Conservation (phyloP, 2,888 invertebrate species). For the Sminthurinus aureus region DNA sequence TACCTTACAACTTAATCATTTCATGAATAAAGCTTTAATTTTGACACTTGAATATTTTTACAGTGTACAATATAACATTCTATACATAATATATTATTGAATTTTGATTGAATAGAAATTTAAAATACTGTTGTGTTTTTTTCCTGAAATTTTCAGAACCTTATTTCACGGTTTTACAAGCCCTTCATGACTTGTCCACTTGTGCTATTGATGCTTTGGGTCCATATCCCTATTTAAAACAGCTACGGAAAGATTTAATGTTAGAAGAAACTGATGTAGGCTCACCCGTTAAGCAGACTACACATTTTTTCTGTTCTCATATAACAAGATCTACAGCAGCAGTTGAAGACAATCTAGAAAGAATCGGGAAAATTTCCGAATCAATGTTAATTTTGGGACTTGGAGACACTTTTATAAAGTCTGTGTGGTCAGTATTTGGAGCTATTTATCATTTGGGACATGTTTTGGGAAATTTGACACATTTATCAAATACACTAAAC, state of each 20-base stretch:
- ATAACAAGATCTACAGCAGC: constrained; percentile 51
- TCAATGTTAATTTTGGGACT: constrained; percentile 80
- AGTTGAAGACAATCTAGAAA: constrained; percentile 52
- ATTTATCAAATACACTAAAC: constrained; percentile 49
- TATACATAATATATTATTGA: too few species aligned
- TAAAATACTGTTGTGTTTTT: too few species aligned
- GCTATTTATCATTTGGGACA: constrained; percentile 94
- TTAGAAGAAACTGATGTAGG: constrained; percentile 54
- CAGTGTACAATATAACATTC: too few species aligned
- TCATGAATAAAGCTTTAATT: too few species aligned
- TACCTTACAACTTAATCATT: too few species aligned
- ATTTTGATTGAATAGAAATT: too few species aligned
- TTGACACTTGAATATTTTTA: too few species aligned
- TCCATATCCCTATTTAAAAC: constrained; percentile 55
- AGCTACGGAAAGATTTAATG: constrained; percentile 56
- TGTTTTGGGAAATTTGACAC: constrained; percentile 64
- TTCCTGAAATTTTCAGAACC: constrained; percentile 20
- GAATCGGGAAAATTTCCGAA: constrained; percentile 62
- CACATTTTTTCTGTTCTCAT: constrained; percentile 54
- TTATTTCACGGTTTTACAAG: constrained; percentile 56
- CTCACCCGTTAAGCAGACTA: constrained; percentile 47
- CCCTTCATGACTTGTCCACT: constrained; percentile 57
- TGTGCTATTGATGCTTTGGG: constrained; percentile 57
- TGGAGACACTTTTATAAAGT: constrained; percentile 79
- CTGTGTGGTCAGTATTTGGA: constrained; percentile 86